Evolutionary conservation across 2,113 vertebrate genomes (phyloP).

Genomic region (Corydoras maculifer): DNA sequence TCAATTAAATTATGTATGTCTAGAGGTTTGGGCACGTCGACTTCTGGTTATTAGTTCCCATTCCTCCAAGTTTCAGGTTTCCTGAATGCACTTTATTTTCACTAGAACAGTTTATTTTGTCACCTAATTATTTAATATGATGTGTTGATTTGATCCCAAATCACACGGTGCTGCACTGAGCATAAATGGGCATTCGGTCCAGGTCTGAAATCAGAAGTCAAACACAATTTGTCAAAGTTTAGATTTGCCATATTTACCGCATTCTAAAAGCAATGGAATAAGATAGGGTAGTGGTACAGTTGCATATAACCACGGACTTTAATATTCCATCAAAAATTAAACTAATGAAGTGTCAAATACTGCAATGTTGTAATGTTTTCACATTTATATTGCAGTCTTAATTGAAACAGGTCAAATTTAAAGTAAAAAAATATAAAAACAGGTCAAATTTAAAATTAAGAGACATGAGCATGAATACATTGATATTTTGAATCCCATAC

Average conservation of each 20-base stretch:
- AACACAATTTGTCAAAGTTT: conserved; percentile 7
- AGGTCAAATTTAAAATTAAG: no score
- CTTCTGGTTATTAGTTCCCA: conserved; percentile 26
- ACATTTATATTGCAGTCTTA: neutral
- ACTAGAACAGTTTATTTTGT: conserved; percentile 36
- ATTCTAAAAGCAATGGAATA: neutral
- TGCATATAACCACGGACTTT: neutral
- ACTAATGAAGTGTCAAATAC: neutral
- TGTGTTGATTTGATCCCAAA: conserved; percentile 28
- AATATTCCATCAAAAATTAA: neutral
- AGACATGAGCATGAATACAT: no score
- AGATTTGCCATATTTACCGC: neutral
- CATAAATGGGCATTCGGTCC: conserved; percentile 11
- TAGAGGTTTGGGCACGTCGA: conserved; percentile 11
- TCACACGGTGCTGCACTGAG: conserved; percentile 4
- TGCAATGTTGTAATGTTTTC: neutral
- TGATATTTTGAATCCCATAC: no score
- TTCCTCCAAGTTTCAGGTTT: conserved; percentile 36
- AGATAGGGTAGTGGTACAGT: neutral
- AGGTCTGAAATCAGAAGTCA: conserved; percentile 6
- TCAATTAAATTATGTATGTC: conserved; percentile 37
- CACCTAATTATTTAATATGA: conserved; percentile 29
- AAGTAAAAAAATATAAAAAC: neutral
- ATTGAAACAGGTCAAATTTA: neutral
- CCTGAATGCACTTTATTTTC: conserved; percentile 16